Evolutionary conservation across 2,888 invertebrate genomes (phyloP), one percentile per base, ranked within the genome.

Genomic region (Polia nebulosa): DNA sequence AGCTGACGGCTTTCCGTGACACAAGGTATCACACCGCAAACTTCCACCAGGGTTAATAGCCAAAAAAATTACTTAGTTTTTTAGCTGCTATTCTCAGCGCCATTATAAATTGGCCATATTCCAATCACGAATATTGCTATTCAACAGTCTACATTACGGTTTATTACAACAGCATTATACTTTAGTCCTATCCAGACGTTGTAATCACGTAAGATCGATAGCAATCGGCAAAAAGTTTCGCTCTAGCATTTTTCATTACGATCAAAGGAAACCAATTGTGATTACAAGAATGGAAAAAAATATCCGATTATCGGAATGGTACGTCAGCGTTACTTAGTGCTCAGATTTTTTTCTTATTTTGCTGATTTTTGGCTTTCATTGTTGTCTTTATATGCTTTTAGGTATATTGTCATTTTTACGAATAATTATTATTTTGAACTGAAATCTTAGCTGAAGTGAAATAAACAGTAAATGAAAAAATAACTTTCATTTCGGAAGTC

Each of bases 181-280:
- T 49, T 36, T 52, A 29, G n/a, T 29, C 9, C 9, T n/a, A 41
- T 22, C 22, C 27, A 58, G 53, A 41, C 45, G 41, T 45, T 5
- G 53, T 76, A 62, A 76, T 77, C 72, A 62, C 45, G 17, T 62
- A 32, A 72, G 45, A 47, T 56, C 61, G 61, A 72, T 59, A 62
- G 59, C 67, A 55, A 67, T 75, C 59, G 61, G 22, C 55, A 27
- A 78, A 72, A 77, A 49, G 49, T 72, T 61, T 55, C 41, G 44
- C 59, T 78, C 44, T 32, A 53, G 58, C 62, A 63, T 73, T 76
- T 73, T 76, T 76, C 78, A 63, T 68, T 72, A 68, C 47, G 68
- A 57, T 73, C 76, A 78, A 73, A 76, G 59, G 67, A 78, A 78
- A 76, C 68, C 68, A 73, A 78, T 73, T 68, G 55, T 56, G 41